Conservation (phyloP, 2,888 invertebrate genomes). For the Plagodis pulveraria region DNA sequence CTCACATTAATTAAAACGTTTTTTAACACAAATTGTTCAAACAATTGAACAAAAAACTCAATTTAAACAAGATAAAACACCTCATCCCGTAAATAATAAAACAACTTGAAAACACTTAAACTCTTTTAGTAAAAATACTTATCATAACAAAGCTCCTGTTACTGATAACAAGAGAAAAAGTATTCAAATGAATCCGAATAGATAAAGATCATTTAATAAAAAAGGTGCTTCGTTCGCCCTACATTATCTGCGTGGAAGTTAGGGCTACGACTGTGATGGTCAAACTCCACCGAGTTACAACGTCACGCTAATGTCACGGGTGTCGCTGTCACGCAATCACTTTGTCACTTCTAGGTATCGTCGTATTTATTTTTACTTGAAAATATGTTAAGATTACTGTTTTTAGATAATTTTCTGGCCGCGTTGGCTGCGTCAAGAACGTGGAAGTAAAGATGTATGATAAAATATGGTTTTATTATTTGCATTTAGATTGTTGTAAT, state of each 20-base stretch:
- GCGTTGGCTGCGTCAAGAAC: no score
- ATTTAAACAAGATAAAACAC: constrained; percentile 24
- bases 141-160: constrained; percentile 47
- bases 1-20: constrained; percentile 19
- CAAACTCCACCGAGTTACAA: constrained; percentile 39
- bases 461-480: no score
- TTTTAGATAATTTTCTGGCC: no score
- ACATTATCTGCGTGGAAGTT: constrained; percentile 62
- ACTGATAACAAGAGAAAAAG: constrained; percentile 65
- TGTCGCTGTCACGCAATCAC: neutral
- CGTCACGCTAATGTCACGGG: neutral
- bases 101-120: constrained; percentile 26
- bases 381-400: no score
- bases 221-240: constrained; percentile 56
- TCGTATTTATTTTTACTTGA: no score
- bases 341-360: no score
- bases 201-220: constrained; percentile 69
- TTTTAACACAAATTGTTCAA: constrained; percentile 4
- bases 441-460: no score
- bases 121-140: constrained; percentile 40
- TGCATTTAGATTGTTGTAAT: no score
- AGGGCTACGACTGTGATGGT: constrained; percentile 54
- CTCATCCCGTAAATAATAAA: constrained; percentile 23
- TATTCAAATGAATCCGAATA: constrained; percentile 71
- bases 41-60: constrained; percentile 13